These are phyloP conservation scores for Pipistrellus kuhlii DNA, from an alignment of 2,797 vertebrate species.

Conservation along the genomic window DNA sequence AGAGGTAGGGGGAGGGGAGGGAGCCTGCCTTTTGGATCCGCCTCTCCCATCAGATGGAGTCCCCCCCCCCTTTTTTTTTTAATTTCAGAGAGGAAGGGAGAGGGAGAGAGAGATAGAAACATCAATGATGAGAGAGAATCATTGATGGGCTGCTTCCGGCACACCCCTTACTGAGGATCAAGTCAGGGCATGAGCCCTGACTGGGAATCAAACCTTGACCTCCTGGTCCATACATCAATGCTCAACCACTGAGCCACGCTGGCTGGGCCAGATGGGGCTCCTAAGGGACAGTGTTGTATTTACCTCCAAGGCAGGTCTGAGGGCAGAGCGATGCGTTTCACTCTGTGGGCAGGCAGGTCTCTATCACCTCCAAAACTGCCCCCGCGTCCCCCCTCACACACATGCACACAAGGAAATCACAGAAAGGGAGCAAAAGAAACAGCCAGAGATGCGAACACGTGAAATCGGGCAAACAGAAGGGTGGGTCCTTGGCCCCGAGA, in stretches of 20 bases:
- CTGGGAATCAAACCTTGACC: too few relatives aligned
- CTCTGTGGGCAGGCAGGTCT: not conserved
- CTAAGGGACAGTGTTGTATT: not conserved
- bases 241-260: too few relatives aligned
- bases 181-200: too few relatives aligned
- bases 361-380: not conserved
- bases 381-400: not conserved
- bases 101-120: too few relatives aligned
- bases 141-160: too few relatives aligned
- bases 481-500: not conserved
- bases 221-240: too few relatives aligned
- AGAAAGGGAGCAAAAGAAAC: not conserved
- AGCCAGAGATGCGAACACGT: not conserved
- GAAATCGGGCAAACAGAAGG: constrained; percentile 49
- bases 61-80: not conserved
- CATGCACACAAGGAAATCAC: not conserved
- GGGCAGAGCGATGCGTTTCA: not conserved
- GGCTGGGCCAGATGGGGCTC: not conserved
- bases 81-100: too few relatives aligned
- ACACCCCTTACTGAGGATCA: too few relatives aligned
- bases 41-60: not conserved
- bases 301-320: not conserved
- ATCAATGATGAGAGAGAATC: too few relatives aligned
- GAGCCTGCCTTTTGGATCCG: rapidly evolving
- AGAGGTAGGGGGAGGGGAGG: not conserved